These are phyloP conservation scores for Amblyopsis rosae DNA, from an alignment of 2,113 vertebrate species.

Conservation along the genomic window DNA sequence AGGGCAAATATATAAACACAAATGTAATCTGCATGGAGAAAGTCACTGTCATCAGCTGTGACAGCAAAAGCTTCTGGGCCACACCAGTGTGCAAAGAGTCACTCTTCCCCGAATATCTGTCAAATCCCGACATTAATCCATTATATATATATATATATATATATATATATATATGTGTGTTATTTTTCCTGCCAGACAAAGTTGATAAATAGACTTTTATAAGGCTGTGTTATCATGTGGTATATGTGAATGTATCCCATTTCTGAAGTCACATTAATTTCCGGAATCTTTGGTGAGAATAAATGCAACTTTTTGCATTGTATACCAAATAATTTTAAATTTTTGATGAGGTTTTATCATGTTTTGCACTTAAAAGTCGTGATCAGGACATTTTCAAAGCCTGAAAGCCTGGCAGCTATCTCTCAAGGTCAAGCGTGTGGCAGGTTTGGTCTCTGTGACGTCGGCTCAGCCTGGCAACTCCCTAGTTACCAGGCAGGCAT, in stretches of 20 bases:
- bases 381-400: constrained; percentile 27
- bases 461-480: no score
- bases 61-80: constrained; percentile 87
- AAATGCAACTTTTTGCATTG: constrained; percentile 44
- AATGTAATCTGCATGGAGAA: constrained; percentile 94
- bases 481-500: no score
- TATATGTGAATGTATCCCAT: constrained; percentile 56
- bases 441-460: no score
- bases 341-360: constrained; percentile 30
- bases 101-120: constrained; percentile 80
- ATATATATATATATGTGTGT: no score
- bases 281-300: constrained; percentile 64
- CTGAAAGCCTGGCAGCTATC: background rate
- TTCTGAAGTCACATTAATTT: constrained; percentile 73
- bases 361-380: constrained; percentile 36
- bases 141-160: constrained; percentile 86
- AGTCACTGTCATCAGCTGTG: constrained; percentile 85
- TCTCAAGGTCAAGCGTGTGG: no score
- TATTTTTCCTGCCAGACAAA: constrained; percentile 70
- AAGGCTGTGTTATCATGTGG: constrained; percentile 52
- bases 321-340: constrained; percentile 49
- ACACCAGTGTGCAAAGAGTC: constrained; percentile 77
- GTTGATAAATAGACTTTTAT: constrained; percentile 55
- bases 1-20: constrained; percentile 93
- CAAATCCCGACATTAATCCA: constrained; percentile 81